Percentiles rank a stretch among this genome's conserved stretches.
phyloP scores from a whole-genome alignment of 2,888 invertebrate species.

The Tineola bisselliella region DNA sequence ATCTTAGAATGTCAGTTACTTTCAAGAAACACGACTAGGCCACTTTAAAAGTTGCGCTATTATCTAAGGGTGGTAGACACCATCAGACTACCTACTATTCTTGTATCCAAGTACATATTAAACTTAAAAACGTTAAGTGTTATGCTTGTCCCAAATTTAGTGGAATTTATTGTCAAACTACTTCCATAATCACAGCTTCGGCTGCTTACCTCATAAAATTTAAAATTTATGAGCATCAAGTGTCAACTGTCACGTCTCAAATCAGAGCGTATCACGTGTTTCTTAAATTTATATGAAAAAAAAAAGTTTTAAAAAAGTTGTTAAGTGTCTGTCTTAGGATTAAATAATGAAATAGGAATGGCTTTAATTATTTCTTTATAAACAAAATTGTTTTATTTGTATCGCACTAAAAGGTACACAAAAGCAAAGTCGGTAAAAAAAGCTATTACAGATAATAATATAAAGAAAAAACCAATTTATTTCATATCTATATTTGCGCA shows the following conservation, averaged over 20 bases:
- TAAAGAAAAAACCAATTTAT: constrained; percentile 34
- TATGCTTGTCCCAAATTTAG: not conserved
- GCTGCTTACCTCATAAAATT: constrained; percentile 27
- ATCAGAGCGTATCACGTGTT: constrained; percentile 31
- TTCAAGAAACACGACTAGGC: no score
- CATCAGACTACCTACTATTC: no score
- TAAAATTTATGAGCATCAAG: constrained; percentile 33
- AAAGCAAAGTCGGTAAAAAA: not conserved
- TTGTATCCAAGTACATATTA: no score
- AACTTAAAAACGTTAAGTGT: no score
- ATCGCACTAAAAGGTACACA: no score
- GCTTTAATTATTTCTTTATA: no score
- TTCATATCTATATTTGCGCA: constrained; percentile 58
- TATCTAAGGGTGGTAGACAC: no score
- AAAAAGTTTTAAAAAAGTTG: constrained; percentile 20
- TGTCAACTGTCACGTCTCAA: constrained; percentile 21
- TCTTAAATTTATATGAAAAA: constrained; percentile 24
- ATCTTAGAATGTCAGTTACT: no score
- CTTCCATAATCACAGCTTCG: not conserved
- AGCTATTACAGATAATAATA: constrained; percentile 1
- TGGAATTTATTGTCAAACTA: not conserved
- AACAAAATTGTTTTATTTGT: no score
- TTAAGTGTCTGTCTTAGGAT: not conserved
- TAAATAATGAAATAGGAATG: no score
- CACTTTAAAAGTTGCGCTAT: no score